Conservation (phyloP, 2,797 vertebrate species). For the Apogon talboti region DNA sequence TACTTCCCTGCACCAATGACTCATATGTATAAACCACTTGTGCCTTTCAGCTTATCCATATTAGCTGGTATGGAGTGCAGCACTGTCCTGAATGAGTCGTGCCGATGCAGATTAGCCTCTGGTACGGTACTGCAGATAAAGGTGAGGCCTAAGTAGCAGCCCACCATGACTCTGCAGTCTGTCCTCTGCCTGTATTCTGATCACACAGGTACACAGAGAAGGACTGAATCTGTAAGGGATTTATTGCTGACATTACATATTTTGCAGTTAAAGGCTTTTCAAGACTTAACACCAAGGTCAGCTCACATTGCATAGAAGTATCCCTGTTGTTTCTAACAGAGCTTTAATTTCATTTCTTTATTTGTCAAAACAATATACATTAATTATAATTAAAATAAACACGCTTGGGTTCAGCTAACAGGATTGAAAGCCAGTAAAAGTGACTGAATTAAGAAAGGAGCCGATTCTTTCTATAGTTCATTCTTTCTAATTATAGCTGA, state of each 20-base stretch:
- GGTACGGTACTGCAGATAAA: conserved; percentile 51
- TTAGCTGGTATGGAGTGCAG: conserved; percentile 39
- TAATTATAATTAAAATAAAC: no score
- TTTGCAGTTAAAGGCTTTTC: conserved; percentile 25
- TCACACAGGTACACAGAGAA: conserved; percentile 41
- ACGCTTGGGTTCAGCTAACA: no score
- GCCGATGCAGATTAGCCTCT: conserved; percentile 41
- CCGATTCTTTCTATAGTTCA: background rate
- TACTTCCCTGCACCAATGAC: conserved; percentile 42
- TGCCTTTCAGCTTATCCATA: conserved; percentile 44
- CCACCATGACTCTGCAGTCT: conserved; percentile 71
- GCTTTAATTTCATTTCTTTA: no score
- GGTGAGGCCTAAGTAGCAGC: conserved; percentile 42
- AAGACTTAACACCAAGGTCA: conserved; percentile 38
- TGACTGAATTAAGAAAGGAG: no score
- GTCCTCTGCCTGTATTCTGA: conserved; percentile 43
- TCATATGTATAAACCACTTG: conserved; percentile 38
- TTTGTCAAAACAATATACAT: no score
- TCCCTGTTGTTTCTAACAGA: background rate
- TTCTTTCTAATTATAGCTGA: conserved; percentile 26
- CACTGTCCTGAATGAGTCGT: conserved; percentile 41
- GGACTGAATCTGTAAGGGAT: conserved; percentile 2
- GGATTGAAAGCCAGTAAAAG: no score
- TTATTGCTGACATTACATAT: conserved; percentile 26
- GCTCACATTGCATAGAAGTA: background rate